Percentiles rank a stretch among this genome's conserved stretches.
Evolutionary conservation across 2,797 vertebrate species (phyloP).

Genomic region (Micropoecilia bifurca): DNA sequence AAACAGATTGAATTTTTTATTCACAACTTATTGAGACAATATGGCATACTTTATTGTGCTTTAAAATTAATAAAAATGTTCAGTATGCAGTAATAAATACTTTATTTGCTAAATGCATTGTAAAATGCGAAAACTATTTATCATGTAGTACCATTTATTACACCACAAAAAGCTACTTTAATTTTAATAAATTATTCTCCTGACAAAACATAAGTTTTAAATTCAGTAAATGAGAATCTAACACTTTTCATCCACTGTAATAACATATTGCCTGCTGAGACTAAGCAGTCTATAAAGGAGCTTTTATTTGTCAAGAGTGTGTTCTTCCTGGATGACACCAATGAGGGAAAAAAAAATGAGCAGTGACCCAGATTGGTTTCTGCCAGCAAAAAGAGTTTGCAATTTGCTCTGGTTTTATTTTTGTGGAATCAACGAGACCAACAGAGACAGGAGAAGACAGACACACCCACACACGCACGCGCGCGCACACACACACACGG

Average conservation of each 20-base stretch:
- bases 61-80: background rate
- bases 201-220: constrained; percentile 24
- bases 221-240: constrained; percentile 16
- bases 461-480: background rate
- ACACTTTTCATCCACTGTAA: background rate
- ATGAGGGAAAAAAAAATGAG: constrained; percentile 3
- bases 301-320: constrained; percentile 1
- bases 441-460: constrained; percentile 42
- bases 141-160: background rate
- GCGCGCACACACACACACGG: background rate
- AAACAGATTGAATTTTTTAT: background rate
- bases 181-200: constrained; percentile 12
- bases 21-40: background rate
- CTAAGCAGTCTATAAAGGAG: background rate
- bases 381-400: constrained; percentile 49
- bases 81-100: background rate
- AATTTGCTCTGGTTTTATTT: constrained; percentile 54
- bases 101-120: background rate
- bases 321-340: constrained; percentile 27
- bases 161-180: background rate
- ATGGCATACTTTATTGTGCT: background rate
- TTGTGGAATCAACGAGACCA: constrained; percentile 41
- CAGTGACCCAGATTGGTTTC: constrained; percentile 63
- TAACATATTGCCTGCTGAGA: background rate
- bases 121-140: background rate